Base-by-base conservation (phyloP, 2,888 invertebrate species). In the Coleophora flavipennella region DNA sequence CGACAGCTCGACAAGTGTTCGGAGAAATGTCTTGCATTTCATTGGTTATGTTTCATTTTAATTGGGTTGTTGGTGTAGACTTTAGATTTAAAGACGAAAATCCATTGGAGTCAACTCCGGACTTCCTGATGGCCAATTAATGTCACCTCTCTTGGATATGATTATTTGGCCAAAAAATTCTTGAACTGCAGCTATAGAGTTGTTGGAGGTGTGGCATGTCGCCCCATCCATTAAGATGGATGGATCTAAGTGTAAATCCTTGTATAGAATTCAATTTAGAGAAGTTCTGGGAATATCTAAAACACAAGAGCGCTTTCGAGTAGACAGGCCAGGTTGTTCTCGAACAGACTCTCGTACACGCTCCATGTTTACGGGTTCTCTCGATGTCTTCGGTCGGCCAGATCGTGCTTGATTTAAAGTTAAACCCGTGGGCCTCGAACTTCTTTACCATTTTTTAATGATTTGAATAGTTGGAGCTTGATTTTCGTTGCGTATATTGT, bases 361-460 rank as follows among this genome's bases (percentile, higher is more conserved):
- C 38, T 38, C 33, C 33, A 38, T 27, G 38, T 38, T 38, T 38
- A 25, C 33, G 13, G 33, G 38, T 13, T 40, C 33, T 27, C 41
- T 43, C 34, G 50, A n/a, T n/a, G n/a, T n/a, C n/a, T n/a, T n/a
- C n/a, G n/a, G n/a, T n/a, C n/a, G n/a, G n/a, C n/a, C n/a, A 47
- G 43, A 39, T 48, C 44, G 48, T 13, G 45, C 41, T 34, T 41
- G 38, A 40, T 46, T 46, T 36, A 46, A 28, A 41, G 46, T 49
- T 33, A 47, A 47, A 40, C 45, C 45, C 31, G 46, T 51, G 44
- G 47, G 43, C 38, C 50, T 44, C 33, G 48, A 50, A 41, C 44
- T 48, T 29, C 14, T 11, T 8, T 44, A 42, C 45, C 45, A 48
- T 31, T 42, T 45, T 31, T 33, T 41, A 38, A 48, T 45, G 35